A percentile compares a stretch with the other conserved stretches of the same genome.
Evolutionary conservation across 2,797 vertebrate species (phyloP).

Genomic region (Eospalax fontanierii): DNA sequence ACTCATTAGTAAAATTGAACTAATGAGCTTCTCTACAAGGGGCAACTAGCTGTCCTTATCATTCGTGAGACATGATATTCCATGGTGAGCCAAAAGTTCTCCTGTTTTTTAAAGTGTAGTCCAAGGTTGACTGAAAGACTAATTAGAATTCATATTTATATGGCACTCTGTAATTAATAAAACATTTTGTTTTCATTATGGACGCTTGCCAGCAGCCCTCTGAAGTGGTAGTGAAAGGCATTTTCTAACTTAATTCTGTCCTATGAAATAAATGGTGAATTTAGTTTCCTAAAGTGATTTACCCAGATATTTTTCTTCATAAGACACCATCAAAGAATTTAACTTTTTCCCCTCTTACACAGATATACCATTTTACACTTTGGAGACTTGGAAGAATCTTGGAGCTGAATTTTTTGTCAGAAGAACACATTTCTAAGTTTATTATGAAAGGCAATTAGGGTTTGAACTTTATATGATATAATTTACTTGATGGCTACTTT

Average conservation of each 20-base stretch:
- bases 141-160: constrained; percentile 35
- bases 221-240: constrained; percentile 45
- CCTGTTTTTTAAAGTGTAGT: constrained; percentile 6
- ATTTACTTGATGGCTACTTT: constrained; percentile 25
- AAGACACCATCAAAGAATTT: constrained; percentile 24
- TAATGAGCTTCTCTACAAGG: constrained; percentile 25
- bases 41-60: constrained; percentile 1
- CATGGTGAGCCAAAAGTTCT: neutral
- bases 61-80: neutral
- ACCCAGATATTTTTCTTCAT: constrained; percentile 29
- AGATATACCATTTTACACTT: neutral
- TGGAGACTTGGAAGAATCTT: constrained; percentile 40
- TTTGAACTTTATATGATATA: neutral
- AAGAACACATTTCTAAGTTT: constrained; percentile 45
- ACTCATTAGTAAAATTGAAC: neutral
- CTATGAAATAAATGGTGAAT: constrained; percentile 37
- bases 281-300: constrained; percentile 54
- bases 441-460: constrained; percentile 30
- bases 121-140: constrained; percentile 54
- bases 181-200: constrained; percentile 47
- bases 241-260: constrained; percentile 33
- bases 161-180: constrained; percentile 38
- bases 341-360: constrained; percentile 41
- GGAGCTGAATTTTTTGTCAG: constrained; percentile 25
- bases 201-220: neutral